Conservation (phyloP, 2,797 vertebrate genomes). For the Pachyuromys duprasi region DNA sequence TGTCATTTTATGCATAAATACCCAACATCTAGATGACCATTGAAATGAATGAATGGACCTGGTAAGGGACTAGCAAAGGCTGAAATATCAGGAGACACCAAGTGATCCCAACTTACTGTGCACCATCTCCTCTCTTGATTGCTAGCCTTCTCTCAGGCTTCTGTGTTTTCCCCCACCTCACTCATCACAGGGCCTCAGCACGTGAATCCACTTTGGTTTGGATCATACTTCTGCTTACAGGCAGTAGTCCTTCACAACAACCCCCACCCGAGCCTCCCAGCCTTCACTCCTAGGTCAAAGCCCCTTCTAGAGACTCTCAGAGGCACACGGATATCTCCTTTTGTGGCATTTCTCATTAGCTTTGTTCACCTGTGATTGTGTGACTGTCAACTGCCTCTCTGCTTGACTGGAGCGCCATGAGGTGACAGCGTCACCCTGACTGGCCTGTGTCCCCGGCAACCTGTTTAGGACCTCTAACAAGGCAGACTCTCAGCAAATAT, state of each 20-base stretch:
- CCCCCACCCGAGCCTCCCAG: too few species aligned
- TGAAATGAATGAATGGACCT: neutral
- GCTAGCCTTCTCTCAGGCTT: neutral
- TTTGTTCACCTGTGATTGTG: neutral
- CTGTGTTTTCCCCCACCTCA: neutral
- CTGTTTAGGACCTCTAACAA: neutral
- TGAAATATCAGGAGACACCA: neutral
- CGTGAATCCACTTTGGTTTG: neutral
- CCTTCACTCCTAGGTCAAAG: neutral
- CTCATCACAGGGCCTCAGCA: neutral
- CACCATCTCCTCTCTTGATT: neutral
- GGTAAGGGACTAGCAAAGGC: neutral
- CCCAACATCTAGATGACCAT: neutral
- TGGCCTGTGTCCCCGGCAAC: neutral
- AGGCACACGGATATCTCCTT: neutral
- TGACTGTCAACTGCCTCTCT: neutral
- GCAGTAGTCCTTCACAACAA: too few species aligned
- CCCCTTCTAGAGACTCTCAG: neutral
- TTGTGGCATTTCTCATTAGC: neutral
- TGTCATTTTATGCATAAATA: neutral
- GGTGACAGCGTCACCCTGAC: neutral
- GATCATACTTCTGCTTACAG: neutral
- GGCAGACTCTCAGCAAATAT: neutral
- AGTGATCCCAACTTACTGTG: neutral
- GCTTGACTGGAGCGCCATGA: neutral